These are phyloP conservation scores for Metacarcinus magister DNA, from an alignment of 2,888 invertebrate genomes.

Conservation along the genomic window DNA sequence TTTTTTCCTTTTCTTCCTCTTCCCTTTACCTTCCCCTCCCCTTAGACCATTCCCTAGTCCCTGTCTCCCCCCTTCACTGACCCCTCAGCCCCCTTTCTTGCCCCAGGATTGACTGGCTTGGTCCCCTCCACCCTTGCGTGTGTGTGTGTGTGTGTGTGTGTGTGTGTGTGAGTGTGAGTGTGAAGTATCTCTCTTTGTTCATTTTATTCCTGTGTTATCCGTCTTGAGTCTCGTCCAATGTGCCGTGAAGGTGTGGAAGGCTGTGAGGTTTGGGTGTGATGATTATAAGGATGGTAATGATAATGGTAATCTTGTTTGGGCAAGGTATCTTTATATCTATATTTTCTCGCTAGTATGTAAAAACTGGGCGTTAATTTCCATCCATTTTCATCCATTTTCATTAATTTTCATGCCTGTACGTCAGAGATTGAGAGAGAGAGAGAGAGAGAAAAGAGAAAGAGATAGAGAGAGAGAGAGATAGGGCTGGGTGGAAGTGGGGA, in stretches of 20 bases:
- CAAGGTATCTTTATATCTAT: neutral
- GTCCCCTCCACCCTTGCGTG: neutral
- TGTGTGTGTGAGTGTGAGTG: neutral
- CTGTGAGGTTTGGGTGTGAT: neutral
- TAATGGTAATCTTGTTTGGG: neutral
- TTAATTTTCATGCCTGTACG: neutral
- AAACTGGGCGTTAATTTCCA: neutral
- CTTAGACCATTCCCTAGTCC: neutral
- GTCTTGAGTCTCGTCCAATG: neutral
- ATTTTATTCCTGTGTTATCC: neutral
- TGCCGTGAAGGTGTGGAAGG: too few relatives aligned
- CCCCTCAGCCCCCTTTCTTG: neutral
- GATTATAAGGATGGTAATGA: neutral
- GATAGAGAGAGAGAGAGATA: neutral
- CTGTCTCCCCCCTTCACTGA: neutral
- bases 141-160: neutral
- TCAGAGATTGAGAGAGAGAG: conserved; percentile 35
- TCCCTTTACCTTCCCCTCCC: neutral
- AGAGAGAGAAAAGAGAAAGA: neutral
- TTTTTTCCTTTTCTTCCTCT: neutral
- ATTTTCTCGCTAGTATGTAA: neutral
- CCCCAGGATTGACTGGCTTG: neutral
- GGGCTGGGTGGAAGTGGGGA: neutral
- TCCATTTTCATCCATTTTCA: too few relatives aligned
- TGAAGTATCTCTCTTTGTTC: neutral